Conservation (phyloP, 2,113 vertebrate genomes). For the Amphilophus citrinellus region DNA sequence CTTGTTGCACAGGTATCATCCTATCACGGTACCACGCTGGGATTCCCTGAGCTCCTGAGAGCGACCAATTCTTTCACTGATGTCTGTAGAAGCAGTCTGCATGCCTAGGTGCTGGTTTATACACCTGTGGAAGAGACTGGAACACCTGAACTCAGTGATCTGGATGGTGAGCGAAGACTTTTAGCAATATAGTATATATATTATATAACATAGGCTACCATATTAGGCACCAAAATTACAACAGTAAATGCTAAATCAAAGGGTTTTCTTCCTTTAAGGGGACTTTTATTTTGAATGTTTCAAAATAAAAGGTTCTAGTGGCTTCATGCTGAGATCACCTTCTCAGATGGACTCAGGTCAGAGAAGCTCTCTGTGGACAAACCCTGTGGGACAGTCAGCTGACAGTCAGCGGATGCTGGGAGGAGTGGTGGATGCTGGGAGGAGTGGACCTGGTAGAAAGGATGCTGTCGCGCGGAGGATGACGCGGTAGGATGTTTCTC, state of each 20-base stretch:
- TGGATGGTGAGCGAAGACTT: too few relatives aligned
- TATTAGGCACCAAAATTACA: fast-evolving
- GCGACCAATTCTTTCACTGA: too few relatives aligned
- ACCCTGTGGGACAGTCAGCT: neutral
- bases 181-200: too few relatives aligned
- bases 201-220: neutral
- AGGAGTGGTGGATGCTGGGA: too few relatives aligned
- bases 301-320: neutral
- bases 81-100: too few relatives aligned
- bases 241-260: neutral
- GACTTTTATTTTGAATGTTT: slow-evolving; percentile 47
- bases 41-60: too few relatives aligned
- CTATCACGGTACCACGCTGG: too few relatives aligned
- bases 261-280: neutral
- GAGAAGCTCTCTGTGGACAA: fast-evolving
- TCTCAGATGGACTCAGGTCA: neutral
- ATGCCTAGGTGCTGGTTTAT: too few relatives aligned
- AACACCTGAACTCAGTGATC: too few relatives aligned
- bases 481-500: slow-evolving; percentile 13
- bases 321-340: neutral
- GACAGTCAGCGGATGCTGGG: neutral
- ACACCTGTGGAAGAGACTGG: too few relatives aligned
- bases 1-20: too few relatives aligned
- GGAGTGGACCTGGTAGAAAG: neutral
- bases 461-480: neutral